phyloP scores from a whole-genome alignment of 2,888 invertebrate species.

The Crepidodera aurea region DNA sequence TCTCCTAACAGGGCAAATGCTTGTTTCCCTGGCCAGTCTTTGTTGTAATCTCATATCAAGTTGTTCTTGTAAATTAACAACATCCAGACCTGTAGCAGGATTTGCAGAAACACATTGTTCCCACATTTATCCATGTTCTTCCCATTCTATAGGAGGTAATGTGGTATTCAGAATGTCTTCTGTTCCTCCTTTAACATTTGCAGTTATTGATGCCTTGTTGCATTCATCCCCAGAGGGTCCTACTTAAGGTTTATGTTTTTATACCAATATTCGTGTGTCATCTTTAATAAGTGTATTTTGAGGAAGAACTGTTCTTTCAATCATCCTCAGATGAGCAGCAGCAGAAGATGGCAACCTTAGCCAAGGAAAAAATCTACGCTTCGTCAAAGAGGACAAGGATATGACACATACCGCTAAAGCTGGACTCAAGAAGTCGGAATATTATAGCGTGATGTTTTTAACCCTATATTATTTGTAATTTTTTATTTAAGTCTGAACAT shows the following conservation, averaged over 20 bases:
- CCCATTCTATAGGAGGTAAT: slow-evolving; percentile 94
- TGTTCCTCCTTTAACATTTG: slow-evolving; percentile 78
- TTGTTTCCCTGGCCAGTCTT: slow-evolving; percentile 85
- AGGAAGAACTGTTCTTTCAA: slow-evolving; percentile 75
- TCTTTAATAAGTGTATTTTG: slow-evolving; percentile 90
- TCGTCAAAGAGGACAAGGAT: too few relatives aligned
- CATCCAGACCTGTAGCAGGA: slow-evolving; percentile 94
- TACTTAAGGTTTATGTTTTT: slow-evolving; percentile 69
- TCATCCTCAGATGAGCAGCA: too few relatives aligned
- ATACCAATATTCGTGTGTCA: slow-evolving; percentile 90
- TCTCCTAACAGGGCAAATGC: slow-evolving; percentile 92
- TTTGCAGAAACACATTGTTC: slow-evolving; percentile 93
- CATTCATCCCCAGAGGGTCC: slow-evolving; percentile 39
- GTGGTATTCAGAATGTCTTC: slow-evolving; percentile 94
- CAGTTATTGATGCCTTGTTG: slow-evolving; percentile 57
- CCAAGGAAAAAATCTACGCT: too few relatives aligned
- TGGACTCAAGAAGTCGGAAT: too few relatives aligned
- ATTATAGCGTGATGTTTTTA: too few relatives aligned
- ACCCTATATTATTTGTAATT: too few relatives aligned
- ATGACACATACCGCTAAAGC: too few relatives aligned
- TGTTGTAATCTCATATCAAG: slow-evolving; percentile 74
- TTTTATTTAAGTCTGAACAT: too few relatives aligned
- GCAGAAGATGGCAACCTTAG: too few relatives aligned
- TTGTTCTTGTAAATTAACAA: slow-evolving; percentile 95
- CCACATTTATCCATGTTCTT: slow-evolving; percentile 92